Percentiles rank a stretch among this genome's conserved stretches.
Evolutionary conservation across 2,797 vertebrate genomes (phyloP).

Genomic region (Spinus pinus): DNA sequence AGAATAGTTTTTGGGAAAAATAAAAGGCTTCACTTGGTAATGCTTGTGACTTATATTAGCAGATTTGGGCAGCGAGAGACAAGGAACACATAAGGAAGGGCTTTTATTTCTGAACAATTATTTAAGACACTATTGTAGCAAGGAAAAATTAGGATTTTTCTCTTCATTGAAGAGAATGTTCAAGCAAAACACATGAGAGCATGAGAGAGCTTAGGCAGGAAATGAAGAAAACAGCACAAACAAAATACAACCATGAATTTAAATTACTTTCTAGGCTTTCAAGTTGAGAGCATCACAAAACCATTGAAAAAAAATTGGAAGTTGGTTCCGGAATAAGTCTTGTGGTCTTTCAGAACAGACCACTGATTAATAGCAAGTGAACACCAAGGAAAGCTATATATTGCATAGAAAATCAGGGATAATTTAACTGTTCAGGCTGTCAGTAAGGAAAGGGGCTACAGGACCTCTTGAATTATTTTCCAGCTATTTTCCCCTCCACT

Average conservation of each 20-base stretch:
- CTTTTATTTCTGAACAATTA: background rate
- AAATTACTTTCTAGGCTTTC: background rate
- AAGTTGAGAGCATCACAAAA: background rate
- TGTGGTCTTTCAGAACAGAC: background rate
- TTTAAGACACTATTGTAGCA: background rate
- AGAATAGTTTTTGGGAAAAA: background rate
- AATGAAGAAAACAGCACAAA: slow-evolving; percentile 4
- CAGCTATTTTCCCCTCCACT: background rate
- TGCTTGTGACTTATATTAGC: background rate
- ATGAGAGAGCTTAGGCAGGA: background rate
- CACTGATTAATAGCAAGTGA: background rate
- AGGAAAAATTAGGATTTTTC: background rate
- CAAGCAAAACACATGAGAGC: background rate
- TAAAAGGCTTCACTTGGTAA: slow-evolving; percentile 17
- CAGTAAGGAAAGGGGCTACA: background rate
- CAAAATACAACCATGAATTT: background rate
- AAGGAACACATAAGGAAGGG: background rate
- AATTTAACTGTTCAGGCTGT: background rate
- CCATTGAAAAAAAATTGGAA: background rate
- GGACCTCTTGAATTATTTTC: background rate
- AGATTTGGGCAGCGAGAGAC: background rate
- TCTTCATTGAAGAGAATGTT: background rate
- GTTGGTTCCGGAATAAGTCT: background rate
- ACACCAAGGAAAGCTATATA: background rate
- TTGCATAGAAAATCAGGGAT: background rate